Evolutionary conservation across 2,888 invertebrate genomes (phyloP), one percentile per base, ranked within the genome.

Genomic region (Asteroscopus sphinx): DNA sequence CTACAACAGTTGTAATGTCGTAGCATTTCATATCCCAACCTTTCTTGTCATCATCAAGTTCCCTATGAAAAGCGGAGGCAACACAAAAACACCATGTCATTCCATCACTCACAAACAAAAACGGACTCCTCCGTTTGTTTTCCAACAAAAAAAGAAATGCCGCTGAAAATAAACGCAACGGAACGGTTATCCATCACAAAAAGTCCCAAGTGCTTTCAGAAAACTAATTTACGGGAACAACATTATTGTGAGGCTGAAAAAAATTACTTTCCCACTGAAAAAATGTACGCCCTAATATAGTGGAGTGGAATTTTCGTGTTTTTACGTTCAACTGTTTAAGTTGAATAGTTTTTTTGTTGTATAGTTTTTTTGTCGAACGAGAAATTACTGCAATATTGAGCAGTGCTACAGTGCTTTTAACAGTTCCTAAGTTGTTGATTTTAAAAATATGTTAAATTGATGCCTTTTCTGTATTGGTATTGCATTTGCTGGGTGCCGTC

Each of bases 171-270:
- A 67, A 62, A 63, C 70, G 60, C 17, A 62, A 44, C 59, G 37
- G 42, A 61, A 51, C 41, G 60, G 77, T 63, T 73, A 79, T 79
- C 77, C 73, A 76, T 79, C 79, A 78, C 70, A 47, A 47, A 46
- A 44, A 42, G 59, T 48, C 73, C 60, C 79, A 32, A 61, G 64
- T 58, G 77, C 61, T 65, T 71, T 76, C 70, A 57, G 55, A 67
- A 75, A 77, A 79, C 79, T 79, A 78, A 79, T 78, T 79, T 77
- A 77, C 65, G 61, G 56, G 52, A 54, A 68, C 62, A 76, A 64
- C 70, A 67, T 77, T 74, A 76, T 77, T 70, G 61, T 64, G 44
- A 47, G 44, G 44, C 42, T 56, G 61, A 58, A 76, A 69, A 72
- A 74, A 63, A 64, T 44, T 58, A 67, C 59, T 69, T 62, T 45